phyloP scores from a whole-genome alignment of 2,888 invertebrate genomes.

The Malthinus seriepunctatus region DNA sequence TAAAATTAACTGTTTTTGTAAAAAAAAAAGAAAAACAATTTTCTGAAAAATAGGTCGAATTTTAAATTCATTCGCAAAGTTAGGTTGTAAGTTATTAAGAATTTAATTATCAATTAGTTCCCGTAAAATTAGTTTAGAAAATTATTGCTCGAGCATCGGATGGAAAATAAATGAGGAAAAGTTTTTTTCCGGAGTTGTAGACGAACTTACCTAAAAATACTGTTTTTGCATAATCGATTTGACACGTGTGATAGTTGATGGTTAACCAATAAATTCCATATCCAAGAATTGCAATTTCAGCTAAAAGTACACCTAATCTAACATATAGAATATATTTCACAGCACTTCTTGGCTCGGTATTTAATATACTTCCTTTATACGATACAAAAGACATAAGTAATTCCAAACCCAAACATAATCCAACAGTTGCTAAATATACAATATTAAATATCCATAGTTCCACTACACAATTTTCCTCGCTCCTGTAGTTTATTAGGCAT shows the following conservation, averaged over 20 bases:
- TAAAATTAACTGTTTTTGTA: too few species aligned
- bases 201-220: constrained; percentile 73
- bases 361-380: constrained; percentile 73
- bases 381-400: constrained; percentile 69
- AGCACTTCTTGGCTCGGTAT: constrained; percentile 66
- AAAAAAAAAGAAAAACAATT: too few species aligned
- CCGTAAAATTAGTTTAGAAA: too few species aligned
- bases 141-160: too few species aligned
- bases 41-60: too few species aligned
- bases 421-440: constrained; percentile 60
- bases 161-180: too few species aligned
- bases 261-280: constrained; percentile 72
- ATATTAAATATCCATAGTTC: constrained; percentile 59
- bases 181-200: too few species aligned
- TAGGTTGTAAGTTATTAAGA: too few species aligned
- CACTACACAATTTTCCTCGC: constrained; percentile 51
- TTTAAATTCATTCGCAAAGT: too few species aligned
- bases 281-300: constrained; percentile 76
- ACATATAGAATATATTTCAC: constrained; percentile 76
- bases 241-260: constrained; percentile 67
- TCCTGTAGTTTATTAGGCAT: constrained; percentile 58
- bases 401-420: constrained; percentile 63
- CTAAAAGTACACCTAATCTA: constrained; percentile 69
- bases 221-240: constrained; percentile 70
- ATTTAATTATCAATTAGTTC: too few species aligned